Evolutionary conservation across 2,797 vertebrate genomes (phyloP).

Genomic region (Molossus molossus): DNA sequence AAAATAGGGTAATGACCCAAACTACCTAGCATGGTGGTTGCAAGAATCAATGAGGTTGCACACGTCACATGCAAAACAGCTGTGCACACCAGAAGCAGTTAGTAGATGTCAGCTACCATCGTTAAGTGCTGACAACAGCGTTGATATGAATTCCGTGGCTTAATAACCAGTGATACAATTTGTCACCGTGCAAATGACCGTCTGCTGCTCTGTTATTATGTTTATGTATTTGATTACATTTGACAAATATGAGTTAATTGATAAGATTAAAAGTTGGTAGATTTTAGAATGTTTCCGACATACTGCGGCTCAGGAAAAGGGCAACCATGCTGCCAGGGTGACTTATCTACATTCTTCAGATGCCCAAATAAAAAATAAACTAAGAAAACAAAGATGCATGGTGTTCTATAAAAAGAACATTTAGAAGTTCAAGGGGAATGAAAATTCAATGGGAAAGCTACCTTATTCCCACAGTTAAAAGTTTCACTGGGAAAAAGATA

Average conservation of each 20-base stretch:
- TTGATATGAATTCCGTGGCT: background rate
- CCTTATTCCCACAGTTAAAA: background rate
- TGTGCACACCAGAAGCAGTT: background rate
- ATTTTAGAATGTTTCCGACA: constrained; percentile 10
- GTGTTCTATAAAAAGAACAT: background rate
- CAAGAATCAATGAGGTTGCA: background rate
- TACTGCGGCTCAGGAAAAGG: background rate
- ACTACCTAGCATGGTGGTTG: background rate
- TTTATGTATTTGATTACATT: constrained; percentile 3
- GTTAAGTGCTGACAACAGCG: background rate
- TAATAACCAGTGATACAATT: background rate
- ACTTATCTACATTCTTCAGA: background rate
- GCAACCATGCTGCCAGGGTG: background rate
- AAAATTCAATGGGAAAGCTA: background rate
- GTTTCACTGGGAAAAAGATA: background rate
- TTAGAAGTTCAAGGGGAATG: background rate
- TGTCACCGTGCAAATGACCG: background rate
- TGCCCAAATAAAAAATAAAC: background rate
- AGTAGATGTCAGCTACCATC: background rate
- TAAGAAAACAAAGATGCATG: background rate
- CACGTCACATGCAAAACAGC: background rate
- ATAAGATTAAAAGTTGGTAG: constrained; percentile 20
- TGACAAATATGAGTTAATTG: constrained; percentile 18
- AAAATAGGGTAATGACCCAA: background rate
- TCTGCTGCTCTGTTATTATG: background rate